Evolutionary conservation across 2,797 vertebrate genomes (phyloP).

Genomic region (Neopelma chrysocephalum): DNA sequence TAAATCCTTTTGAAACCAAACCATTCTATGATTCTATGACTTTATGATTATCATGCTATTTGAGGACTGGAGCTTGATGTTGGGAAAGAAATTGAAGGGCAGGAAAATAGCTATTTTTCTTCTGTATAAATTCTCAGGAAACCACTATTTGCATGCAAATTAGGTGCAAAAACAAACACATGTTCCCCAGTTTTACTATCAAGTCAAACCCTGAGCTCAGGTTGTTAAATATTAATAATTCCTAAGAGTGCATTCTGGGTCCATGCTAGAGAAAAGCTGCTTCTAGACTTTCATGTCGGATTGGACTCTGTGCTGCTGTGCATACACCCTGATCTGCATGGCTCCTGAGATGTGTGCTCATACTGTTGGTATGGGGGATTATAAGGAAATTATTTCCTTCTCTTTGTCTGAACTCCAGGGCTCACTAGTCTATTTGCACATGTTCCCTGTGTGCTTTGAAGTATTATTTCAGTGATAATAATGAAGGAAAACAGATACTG

Average conservation of each 20-base stretch:
- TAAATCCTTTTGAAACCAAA: not conserved
- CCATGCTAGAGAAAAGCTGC: not conserved
- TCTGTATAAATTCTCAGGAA: not conserved
- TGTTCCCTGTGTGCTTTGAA: not conserved
- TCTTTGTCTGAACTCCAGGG: not conserved
- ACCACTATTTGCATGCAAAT: not conserved
- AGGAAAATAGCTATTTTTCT: not conserved
- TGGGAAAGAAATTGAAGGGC: not conserved
- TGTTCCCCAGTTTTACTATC: not conserved
- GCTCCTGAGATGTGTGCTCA: not conserved
- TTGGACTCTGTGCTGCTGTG: not conserved
- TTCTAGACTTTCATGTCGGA: not conserved
- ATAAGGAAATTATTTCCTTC: not conserved
- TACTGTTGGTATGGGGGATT: not conserved
- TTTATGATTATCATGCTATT: not conserved
- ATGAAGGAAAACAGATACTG: not conserved
- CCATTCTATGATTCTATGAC: not conserved
- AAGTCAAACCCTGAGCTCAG: not conserved
- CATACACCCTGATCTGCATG: not conserved
- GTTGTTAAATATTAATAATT: not conserved
- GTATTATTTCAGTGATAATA: not conserved
- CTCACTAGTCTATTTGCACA: not conserved
- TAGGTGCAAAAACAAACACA: not conserved
- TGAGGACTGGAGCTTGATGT: not conserved
- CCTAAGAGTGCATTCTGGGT: not conserved